Conservation (phyloP, 2,113 vertebrate species). For the Leuciscus idus region DNA sequence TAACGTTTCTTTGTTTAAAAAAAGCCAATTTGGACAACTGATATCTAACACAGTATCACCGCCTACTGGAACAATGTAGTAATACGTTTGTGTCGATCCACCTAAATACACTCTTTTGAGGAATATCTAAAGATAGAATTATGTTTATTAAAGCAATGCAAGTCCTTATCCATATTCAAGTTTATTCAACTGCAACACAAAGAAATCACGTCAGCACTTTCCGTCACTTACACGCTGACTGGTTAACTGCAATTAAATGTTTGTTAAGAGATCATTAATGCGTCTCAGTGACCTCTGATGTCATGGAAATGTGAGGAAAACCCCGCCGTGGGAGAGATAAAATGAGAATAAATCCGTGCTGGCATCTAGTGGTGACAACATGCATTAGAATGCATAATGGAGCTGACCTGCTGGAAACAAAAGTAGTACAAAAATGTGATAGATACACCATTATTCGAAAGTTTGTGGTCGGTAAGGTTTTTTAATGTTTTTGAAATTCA, state of each 20-base stretch:
- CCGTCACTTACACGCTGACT: neutral
- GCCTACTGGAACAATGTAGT: neutral
- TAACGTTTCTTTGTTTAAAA: neutral
- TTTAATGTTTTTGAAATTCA: neutral
- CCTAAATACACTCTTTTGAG: neutral
- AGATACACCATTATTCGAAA: neutral
- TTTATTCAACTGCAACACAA: neutral
- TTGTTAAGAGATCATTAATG: conserved; percentile 8
- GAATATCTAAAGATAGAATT: neutral
- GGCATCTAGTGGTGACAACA: conserved; percentile 49
- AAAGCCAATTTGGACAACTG: neutral
- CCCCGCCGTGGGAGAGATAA: neutral
- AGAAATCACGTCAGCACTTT: conserved; percentile 17
- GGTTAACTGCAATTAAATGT: conserved; percentile 2
- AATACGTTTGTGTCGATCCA: neutral
- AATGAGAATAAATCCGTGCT: conserved; percentile 25
- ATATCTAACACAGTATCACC: neutral
- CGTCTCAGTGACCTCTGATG: conserved; percentile 16
- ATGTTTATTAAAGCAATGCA: neutral
- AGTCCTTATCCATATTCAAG: neutral
- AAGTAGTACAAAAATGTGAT: neutral
- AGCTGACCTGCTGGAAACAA: neutral
- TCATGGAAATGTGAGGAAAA: conserved; percentile 5
- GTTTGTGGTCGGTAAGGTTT: neutral
- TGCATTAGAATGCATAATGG: neutral